Percentiles rank a stretch among this genome's conserved stretches.
These are phyloP conservation scores for Alligator sinensis DNA, from an alignment of 2,113 vertebrate genomes.

Conservation along the genomic window DNA sequence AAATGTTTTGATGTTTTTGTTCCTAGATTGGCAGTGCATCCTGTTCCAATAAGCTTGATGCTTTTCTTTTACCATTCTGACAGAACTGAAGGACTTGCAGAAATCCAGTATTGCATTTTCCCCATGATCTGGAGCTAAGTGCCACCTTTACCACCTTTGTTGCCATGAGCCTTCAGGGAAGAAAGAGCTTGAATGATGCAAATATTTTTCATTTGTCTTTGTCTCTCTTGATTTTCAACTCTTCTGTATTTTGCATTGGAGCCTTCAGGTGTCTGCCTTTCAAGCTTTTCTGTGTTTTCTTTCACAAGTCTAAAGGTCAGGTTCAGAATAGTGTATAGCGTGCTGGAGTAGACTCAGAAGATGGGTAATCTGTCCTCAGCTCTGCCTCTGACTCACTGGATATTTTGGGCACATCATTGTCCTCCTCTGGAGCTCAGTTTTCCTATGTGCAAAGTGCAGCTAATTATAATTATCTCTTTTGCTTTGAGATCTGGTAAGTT, in stretches of 20 bases:
- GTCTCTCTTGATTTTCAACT: conserved; percentile 67
- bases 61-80: conserved; percentile 22
- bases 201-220: conserved; percentile 68
- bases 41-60: background rate
- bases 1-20: background rate
- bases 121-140: background rate
- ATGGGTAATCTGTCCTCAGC: conserved; percentile 63
- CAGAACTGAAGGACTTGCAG: background rate
- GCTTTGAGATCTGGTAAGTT: conserved; percentile 72
- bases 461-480: conserved; percentile 73
- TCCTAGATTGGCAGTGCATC: background rate
- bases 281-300: conserved; percentile 65
- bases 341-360: conserved; percentile 57
- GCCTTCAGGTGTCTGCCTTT: conserved; percentile 47
- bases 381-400: conserved; percentile 50
- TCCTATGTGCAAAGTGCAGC: conserved; percentile 69
- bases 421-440: conserved; percentile 64
- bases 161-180: background rate
- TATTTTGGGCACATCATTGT: conserved; percentile 68
- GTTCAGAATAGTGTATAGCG: conserved; percentile 64
- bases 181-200: conserved; percentile 21
- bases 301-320: conserved; percentile 51
- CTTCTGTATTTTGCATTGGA: conserved; percentile 50
- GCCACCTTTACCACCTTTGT: background rate
- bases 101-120: background rate